A percentile compares a stretch with the other conserved stretches of the same genome.
Conservation (phyloP, 2,888 invertebrate genomes). For the Sabellastarte sp. region DNA sequence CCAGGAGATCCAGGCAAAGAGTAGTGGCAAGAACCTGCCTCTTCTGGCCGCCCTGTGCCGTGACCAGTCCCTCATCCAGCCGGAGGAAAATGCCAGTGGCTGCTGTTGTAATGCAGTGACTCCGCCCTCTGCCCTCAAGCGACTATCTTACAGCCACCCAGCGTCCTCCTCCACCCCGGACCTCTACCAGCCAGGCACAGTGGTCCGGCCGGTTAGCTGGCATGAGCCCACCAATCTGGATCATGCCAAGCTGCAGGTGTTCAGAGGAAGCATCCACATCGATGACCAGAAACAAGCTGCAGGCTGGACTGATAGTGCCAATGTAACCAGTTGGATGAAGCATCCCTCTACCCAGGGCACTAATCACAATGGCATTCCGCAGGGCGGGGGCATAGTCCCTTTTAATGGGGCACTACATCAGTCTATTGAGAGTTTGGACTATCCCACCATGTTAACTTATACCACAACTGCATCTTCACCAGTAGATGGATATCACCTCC, state of each 20-base stretch:
- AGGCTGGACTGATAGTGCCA: not conserved
- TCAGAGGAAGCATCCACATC: not conserved
- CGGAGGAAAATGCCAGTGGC: too few species aligned
- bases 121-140: not conserved
- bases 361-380: not conserved
- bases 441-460: not conserved
- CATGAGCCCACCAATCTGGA: too few species aligned
- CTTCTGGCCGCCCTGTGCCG: not conserved
- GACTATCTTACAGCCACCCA: not conserved
- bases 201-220: not conserved
- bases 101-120: not conserved
- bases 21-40: not conserved
- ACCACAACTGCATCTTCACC: too few species aligned
- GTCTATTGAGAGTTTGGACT: not conserved
- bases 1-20: not conserved
- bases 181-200: not conserved
- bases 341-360: too few species aligned
- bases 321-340: not conserved
- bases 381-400: not conserved
- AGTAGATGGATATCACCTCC: too few species aligned
- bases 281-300: not conserved
- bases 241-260: too few species aligned
- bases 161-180: not conserved
- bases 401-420: not conserved
- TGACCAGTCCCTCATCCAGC: not conserved